phyloP scores from a whole-genome alignment of 2,797 vertebrate genomes.

The Rallus crepitans region DNA sequence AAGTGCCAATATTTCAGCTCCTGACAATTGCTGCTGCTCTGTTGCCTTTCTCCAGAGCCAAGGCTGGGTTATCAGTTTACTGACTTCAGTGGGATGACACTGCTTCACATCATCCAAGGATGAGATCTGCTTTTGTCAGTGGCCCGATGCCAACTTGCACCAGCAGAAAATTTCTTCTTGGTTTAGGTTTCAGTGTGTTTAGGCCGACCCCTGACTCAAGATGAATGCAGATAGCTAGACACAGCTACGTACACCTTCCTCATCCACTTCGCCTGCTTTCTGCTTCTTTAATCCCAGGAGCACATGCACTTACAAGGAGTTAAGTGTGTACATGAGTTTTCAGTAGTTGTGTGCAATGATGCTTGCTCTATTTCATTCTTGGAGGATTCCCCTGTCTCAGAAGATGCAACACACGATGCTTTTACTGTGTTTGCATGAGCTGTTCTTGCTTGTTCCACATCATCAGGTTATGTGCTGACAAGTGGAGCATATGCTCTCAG shows the following conservation, averaged over 20 bases:
- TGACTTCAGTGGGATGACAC: not conserved
- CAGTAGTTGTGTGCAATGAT: not conserved
- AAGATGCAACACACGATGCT: not conserved
- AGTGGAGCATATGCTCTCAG: constrained; percentile 31
- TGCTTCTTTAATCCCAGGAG: not conserved
- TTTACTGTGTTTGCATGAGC: constrained; percentile 11
- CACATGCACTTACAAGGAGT: not conserved
- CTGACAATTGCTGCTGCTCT: not conserved
- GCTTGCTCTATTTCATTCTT: not conserved
- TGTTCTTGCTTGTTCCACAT: constrained; percentile 38
- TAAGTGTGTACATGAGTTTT: not conserved
- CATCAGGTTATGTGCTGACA: constrained; percentile 21
- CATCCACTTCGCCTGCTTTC: not conserved
- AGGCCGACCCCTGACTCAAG: not conserved
- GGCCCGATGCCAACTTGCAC: not conserved
- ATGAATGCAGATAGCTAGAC: not conserved
- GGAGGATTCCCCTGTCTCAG: constrained; percentile 6
- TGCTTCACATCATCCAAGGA: not conserved
- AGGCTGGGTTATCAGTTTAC: not conserved
- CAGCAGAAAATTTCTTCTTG: not conserved
- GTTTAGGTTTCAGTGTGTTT: not conserved
- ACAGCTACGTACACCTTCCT: not conserved
- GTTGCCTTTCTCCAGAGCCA: not conserved
- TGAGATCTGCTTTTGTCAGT: not conserved
- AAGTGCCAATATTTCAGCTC: not conserved